Conservation (phyloP, 2,797 vertebrate genomes). For the Rhinoraja longicauda region DNA sequence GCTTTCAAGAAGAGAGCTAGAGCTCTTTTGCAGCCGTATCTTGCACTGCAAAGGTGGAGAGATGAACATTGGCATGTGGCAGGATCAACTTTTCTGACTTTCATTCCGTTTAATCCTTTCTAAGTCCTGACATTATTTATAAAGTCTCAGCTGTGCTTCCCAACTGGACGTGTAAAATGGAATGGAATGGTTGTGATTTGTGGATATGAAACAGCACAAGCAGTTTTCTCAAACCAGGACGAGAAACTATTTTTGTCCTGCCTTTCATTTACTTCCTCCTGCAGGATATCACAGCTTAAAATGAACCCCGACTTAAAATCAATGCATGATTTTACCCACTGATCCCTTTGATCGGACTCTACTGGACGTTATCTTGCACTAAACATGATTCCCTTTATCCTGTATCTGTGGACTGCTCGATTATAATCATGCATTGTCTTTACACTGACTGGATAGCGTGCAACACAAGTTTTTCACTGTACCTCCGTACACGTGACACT, state of each 20-base stretch:
- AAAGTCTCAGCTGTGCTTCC: not conserved
- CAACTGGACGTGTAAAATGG: not conserved
- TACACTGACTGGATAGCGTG: no score
- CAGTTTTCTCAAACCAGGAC: not conserved
- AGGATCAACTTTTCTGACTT: not conserved
- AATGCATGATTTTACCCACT: not conserved
- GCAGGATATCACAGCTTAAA: not conserved
- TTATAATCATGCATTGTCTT: no score
- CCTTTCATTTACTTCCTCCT: not conserved
- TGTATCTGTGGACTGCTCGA: no score
- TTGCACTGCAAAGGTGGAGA: not conserved
- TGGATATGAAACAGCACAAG: not conserved
- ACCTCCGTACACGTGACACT: no score
- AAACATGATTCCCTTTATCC: no score
- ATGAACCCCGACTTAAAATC: not conserved
- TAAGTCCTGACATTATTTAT: not conserved
- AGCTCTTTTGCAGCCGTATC: not conserved
- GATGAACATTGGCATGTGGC: not conserved
- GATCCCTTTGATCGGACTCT: no score
- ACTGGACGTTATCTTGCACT: no score
- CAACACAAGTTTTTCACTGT: no score
- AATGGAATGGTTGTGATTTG: not conserved
- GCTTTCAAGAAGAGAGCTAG: no score
- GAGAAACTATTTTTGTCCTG: not conserved
- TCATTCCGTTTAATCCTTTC: not conserved